Evolutionary conservation across 2,888 invertebrate genomes (phyloP).

Genomic region (Pristionchus arcanus): DNA sequence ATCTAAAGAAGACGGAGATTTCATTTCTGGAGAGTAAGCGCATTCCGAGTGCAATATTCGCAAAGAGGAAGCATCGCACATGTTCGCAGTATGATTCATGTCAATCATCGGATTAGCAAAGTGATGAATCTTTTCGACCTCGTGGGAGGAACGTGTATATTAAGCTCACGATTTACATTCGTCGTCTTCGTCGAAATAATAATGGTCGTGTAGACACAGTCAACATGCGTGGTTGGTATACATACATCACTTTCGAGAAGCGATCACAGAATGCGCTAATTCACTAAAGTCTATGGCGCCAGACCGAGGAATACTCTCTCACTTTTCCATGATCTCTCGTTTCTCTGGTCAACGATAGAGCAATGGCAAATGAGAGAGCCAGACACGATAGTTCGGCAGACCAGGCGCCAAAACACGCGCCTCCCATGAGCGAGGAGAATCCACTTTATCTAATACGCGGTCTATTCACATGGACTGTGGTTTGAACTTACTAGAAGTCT

Average conservation of each 20-base stretch:
- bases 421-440: too few species aligned
- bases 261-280: not conserved
- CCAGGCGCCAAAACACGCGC: too few species aligned
- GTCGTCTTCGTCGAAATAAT: not conserved
- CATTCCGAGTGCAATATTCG: not conserved
- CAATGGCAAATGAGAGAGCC: too few species aligned
- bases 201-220: not conserved
- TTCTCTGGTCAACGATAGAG: too few species aligned
- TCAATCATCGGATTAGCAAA: not conserved
- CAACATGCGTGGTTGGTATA: not conserved
- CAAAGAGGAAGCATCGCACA: conserved; percentile 5
- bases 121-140: not conserved
- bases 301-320: not conserved
- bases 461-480: not conserved
- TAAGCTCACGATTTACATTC: not conserved
- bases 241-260: not conserved
- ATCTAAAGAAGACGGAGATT: not conserved
- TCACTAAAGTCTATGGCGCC: not conserved
- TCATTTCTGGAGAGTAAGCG: not conserved
- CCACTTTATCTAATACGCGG: not conserved
- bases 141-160: not conserved
- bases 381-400: too few species aligned
- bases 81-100: not conserved
- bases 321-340: not conserved
- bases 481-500: not conserved